Percentiles rank a stretch among this genome's conserved stretches.
Conservation (phyloP, 2,797 vertebrate species). For the Anniella stebbinsi region DNA sequence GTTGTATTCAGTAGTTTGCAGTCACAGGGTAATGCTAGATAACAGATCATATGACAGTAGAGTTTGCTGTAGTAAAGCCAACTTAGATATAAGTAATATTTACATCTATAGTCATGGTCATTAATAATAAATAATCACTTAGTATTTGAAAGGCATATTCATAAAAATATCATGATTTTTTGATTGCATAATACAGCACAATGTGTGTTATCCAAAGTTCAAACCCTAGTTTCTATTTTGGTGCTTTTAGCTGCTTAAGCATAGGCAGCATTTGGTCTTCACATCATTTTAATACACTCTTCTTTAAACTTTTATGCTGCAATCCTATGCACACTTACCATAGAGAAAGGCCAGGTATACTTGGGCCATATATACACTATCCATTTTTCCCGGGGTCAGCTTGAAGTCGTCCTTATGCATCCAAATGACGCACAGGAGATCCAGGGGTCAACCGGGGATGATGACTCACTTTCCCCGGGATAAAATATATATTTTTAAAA, state of each 20-base stretch:
- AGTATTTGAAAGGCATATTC: background rate
- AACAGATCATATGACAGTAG: background rate
- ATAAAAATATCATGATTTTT: background rate
- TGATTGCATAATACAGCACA: background rate
- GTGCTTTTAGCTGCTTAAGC: background rate
- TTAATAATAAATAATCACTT: background rate
- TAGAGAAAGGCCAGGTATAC: background rate
- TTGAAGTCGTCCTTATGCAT: too few relatives aligned
- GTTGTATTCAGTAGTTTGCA: slow-evolving; percentile 11
- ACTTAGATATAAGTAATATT: background rate
- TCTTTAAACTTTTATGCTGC: background rate
- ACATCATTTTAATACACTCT: background rate
- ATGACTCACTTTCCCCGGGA: too few relatives aligned
- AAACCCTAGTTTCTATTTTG: background rate
- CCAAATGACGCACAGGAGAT: too few relatives aligned
- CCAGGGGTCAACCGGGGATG: too few relatives aligned
- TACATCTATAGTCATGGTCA: fast-evolving
- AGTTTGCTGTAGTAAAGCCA: background rate
- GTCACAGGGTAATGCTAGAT: background rate
- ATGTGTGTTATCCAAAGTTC: background rate
- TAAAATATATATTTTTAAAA: too few relatives aligned
- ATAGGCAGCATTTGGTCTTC: background rate
- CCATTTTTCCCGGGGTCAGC: too few relatives aligned
- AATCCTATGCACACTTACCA: background rate
- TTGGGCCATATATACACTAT: too few relatives aligned